These are phyloP conservation scores for Agrotis puta DNA, from an alignment of 2,888 invertebrate genomes.

Conservation along the genomic window DNA sequence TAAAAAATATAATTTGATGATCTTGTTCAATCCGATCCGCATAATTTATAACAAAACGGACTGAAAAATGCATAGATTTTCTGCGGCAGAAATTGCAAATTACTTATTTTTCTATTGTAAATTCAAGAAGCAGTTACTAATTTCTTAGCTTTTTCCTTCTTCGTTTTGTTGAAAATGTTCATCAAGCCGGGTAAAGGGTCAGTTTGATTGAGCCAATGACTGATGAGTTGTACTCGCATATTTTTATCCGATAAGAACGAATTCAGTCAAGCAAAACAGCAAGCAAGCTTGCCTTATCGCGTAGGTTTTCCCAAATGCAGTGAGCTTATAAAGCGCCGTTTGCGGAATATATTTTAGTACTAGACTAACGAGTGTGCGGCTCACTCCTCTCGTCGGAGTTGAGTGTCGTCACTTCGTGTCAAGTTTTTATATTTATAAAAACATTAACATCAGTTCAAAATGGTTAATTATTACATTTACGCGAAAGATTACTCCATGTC, in stretches of 20 bases:
- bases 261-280: constrained; percentile 8
- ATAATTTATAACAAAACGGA: background rate
- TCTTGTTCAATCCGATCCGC: background rate
- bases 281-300: background rate
- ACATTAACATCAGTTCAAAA: background rate
- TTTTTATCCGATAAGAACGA: background rate
- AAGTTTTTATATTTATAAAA: background rate
- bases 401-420: background rate
- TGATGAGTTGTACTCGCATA: too few species aligned
- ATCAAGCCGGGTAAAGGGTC: too few species aligned
- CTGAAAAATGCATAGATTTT: background rate
- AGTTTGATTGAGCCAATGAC: too few species aligned
- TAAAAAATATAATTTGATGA: too few species aligned
- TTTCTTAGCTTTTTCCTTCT: too few species aligned
- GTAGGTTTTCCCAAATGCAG: background rate
- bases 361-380: background rate
- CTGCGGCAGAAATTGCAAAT: background rate
- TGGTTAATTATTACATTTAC: constrained; percentile 39
- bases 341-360: background rate
- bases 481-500: constrained; percentile 34
- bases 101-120: too few species aligned
- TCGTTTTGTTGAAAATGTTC: too few species aligned
- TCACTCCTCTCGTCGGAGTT: background rate
- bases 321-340: background rate
- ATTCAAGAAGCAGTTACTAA: too few species aligned